phyloP scores from a whole-genome alignment of 1,140 invertebrate genomes.

The Hestina assimilis region DNA sequence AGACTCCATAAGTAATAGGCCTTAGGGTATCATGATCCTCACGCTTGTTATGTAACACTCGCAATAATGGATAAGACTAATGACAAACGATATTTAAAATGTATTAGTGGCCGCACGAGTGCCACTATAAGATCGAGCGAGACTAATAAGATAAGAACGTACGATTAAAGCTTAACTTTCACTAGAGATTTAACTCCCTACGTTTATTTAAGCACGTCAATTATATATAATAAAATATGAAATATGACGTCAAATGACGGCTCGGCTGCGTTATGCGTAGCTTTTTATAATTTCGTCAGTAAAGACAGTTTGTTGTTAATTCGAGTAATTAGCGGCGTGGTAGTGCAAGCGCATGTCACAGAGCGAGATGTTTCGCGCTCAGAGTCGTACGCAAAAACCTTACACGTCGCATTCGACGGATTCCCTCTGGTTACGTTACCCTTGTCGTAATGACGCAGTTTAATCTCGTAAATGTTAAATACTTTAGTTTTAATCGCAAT shows the following conservation, averaged over 20 bases:
- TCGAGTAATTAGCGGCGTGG: slow-evolving; percentile 52
- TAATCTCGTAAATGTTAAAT: slow-evolving; percentile 14
- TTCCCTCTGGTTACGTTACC: slow-evolving; percentile 52
- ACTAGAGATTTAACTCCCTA: slow-evolving; percentile 39
- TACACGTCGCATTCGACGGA: slow-evolving; percentile 23
- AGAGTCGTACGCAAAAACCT: slow-evolving; percentile 48
- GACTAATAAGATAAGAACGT: slow-evolving; percentile 60
- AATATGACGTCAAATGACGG: slow-evolving; percentile 10
- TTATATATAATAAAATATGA: slow-evolving; percentile 20
- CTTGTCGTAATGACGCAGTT: slow-evolving; percentile 14
- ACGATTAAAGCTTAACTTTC: slow-evolving; percentile 53
- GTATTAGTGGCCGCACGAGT: slow-evolving; percentile 56
- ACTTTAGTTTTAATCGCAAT: slow-evolving; percentile 6
- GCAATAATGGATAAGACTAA: slow-evolving; percentile 67
- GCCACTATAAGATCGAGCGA: slow-evolving; percentile 56
- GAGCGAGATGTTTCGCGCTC: slow-evolving; percentile 47
- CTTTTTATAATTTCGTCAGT: slow-evolving; percentile 65
- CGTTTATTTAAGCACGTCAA: slow-evolving; percentile 9
- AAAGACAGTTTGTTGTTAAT: slow-evolving; percentile 55
- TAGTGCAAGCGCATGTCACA: slow-evolving; percentile 35
- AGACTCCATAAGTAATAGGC: slow-evolving; percentile 43
- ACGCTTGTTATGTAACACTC: slow-evolving; percentile 54
- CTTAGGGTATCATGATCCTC: slow-evolving; percentile 50
- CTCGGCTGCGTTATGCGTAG: slow-evolving; percentile 46
- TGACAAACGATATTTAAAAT: slow-evolving; percentile 69